Evolutionary conservation across 2,113 vertebrate genomes (phyloP).

Genomic region (Myocastor coypus): DNA sequence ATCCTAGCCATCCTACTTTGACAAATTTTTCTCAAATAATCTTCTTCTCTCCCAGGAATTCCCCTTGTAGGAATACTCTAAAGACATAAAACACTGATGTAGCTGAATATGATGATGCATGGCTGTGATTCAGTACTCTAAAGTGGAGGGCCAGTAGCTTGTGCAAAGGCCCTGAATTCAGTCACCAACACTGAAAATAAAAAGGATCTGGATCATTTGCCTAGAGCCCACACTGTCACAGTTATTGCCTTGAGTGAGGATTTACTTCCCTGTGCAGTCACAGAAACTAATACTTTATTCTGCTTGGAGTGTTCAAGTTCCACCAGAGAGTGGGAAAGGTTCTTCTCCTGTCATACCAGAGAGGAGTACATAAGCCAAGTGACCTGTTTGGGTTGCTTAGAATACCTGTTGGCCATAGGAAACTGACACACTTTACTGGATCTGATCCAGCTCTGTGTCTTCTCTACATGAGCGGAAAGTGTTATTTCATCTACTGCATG

Average conservation of each 20-base stretch:
- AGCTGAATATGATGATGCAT: background rate
- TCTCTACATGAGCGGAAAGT: background rate
- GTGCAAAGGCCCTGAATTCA: background rate
- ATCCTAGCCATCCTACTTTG: background rate
- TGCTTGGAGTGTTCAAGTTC: background rate
- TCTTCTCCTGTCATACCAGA: background rate
- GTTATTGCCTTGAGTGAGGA: background rate
- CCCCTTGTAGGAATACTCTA: background rate
- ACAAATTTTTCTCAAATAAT: background rate
- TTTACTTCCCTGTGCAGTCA: background rate
- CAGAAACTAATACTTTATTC: background rate
- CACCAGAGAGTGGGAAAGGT: background rate
- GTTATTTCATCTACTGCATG: background rate
- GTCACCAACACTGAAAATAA: background rate
- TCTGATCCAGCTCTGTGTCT: background rate
- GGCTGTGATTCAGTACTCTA: background rate
- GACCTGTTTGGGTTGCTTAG: background rate
- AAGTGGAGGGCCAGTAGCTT: background rate
- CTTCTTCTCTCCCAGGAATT: background rate
- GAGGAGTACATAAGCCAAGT: background rate
- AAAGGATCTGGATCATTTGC: background rate
- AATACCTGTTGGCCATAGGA: background rate
- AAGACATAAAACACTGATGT: background rate
- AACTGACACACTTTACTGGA: too few species aligned
- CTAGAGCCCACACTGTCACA: background rate